Conservation (phyloP, 2,888 invertebrate genomes). For the Standfussiana lucernea region DNA sequence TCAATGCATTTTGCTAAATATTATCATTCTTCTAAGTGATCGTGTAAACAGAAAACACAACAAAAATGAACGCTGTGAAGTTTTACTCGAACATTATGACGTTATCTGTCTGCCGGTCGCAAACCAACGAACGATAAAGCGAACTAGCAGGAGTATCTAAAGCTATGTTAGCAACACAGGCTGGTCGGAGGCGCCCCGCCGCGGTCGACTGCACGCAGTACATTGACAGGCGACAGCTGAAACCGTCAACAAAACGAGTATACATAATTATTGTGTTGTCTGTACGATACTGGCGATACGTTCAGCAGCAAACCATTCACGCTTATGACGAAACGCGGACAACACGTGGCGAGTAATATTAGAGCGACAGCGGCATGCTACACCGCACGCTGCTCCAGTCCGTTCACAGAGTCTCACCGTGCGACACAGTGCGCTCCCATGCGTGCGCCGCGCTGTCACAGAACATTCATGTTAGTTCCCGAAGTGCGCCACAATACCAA, state of each 20-base stretch:
- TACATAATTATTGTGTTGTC: conserved; percentile 74
- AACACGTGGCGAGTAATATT: conserved; percentile 88
- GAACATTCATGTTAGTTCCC: conserved; percentile 86
- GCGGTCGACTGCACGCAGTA: conserved; percentile 70
- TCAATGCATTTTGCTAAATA: conserved; percentile 28
- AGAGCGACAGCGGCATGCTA: conserved; percentile 78
- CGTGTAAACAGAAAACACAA: conserved; percentile 35
- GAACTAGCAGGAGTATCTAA: conserved; percentile 78
- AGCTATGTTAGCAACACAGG: conserved; percentile 72
- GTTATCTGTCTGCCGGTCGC: conserved; percentile 80
- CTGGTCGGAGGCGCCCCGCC: conserved; percentile 75
- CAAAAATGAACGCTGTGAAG: conserved; percentile 62
- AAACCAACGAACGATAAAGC: conserved; percentile 81
- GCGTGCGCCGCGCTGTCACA: conserved; percentile 75
- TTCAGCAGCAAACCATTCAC: conserved; percentile 81
- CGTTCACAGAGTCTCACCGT: conserved; percentile 64
- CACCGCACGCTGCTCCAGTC: conserved; percentile 74
- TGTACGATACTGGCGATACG: conserved; percentile 66
- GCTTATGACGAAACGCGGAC: conserved; percentile 82
- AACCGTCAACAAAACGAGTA: conserved; percentile 84
- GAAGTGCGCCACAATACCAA: conserved; percentile 78
- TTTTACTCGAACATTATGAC: conserved; percentile 71
- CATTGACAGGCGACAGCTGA: conserved; percentile 86
- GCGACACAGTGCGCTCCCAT: conserved; percentile 76
- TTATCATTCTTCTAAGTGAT: conserved; percentile 28